Conservation (phyloP, 2,113 vertebrate species). For the Paradisaea rubra region DNA sequence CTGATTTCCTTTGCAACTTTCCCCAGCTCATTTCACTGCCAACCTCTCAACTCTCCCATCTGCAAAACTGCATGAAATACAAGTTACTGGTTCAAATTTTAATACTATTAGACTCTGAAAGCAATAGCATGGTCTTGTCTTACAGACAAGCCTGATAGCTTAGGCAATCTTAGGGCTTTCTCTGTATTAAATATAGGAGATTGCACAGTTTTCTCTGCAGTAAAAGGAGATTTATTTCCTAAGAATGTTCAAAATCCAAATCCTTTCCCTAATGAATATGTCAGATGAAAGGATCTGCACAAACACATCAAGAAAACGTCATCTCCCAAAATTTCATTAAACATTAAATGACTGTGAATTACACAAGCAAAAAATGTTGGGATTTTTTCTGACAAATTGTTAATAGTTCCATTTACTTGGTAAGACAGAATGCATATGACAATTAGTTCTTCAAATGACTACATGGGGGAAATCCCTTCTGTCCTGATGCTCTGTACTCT, state of each 20-base stretch:
- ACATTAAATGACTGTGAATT: neutral
- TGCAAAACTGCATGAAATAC: neutral
- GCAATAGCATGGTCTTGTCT: neutral
- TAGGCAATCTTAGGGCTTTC: neutral
- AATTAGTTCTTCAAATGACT: neutral
- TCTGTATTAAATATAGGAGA: neutral
- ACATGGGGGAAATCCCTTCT: neutral
- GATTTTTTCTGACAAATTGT: neutral
- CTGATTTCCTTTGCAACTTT: neutral
- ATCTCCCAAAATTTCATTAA: neutral
- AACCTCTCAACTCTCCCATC: neutral
- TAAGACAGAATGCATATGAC: neutral
- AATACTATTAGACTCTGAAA: neutral
- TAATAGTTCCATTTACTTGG: neutral
- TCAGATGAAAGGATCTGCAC: neutral
- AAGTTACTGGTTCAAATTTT: neutral
- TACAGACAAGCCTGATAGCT: neutral
- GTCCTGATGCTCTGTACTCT: neutral
- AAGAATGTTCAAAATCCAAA: neutral
- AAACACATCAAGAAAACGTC: neutral
- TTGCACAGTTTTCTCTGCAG: neutral
- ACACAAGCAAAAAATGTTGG: neutral
- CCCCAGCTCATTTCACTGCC: neutral
- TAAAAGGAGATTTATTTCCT: neutral
- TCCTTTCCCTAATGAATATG: neutral